phyloP scores from a whole-genome alignment of 2,888 invertebrate species.

The Mongoloraphidia duomilia region DNA sequence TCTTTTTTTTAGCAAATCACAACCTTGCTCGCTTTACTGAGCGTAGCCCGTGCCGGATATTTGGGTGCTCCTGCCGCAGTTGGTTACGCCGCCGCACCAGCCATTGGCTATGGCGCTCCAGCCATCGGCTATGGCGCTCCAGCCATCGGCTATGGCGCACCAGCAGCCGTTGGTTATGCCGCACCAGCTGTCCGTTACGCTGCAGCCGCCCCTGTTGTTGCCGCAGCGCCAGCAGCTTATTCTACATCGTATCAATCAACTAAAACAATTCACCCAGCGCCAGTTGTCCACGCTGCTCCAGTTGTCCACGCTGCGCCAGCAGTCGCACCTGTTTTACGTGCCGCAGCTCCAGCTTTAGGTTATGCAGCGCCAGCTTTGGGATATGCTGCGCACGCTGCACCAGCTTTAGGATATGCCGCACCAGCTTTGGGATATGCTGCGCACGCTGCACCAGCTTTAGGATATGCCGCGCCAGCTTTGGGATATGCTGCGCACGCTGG shows the following conservation, averaged over 20 bases:
- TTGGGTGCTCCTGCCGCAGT: conserved; percentile 9
- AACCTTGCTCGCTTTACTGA: too few relatives aligned
- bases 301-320: conserved; percentile 1
- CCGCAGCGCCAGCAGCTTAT: conserved; percentile 7
- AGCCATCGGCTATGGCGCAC: not conserved
- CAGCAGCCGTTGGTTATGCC: not conserved
- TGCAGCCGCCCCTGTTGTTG: conserved; percentile 7
- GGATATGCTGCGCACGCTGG: not conserved
- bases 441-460: conserved; percentile 7
- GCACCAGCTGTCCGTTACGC: not conserved
- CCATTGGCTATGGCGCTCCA: not conserved
- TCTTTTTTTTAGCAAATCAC: too few relatives aligned
- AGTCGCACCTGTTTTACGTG: not conserved
- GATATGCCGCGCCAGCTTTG: not conserved
- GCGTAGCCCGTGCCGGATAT: conserved; percentile 3
- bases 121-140: conserved; percentile 3
- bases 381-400: not conserved
- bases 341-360: conserved; percentile 1
- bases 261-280: conserved; percentile 10
- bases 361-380: not conserved
- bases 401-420: not conserved
- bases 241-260: not conserved
- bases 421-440: not conserved
- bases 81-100: conserved; percentile 7
- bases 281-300: conserved; percentile 6